These are phyloP conservation scores for Auanema sp. DNA, from an alignment of 2,888 invertebrate species.

Conservation along the genomic window DNA sequence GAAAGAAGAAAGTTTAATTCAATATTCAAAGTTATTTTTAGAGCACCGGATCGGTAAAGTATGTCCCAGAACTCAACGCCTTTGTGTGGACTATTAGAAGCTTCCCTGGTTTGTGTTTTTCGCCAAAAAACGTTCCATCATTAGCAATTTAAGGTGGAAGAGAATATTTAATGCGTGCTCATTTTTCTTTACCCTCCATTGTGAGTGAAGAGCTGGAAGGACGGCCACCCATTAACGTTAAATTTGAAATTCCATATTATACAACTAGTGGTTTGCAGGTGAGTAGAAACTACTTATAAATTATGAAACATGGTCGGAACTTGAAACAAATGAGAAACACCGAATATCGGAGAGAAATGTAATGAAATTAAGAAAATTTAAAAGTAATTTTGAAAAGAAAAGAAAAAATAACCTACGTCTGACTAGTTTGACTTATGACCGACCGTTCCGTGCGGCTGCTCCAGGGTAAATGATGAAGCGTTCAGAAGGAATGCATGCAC, in stretches of 20 bases:
- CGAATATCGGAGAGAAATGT: background rate
- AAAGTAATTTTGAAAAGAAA: no score
- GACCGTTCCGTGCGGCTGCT: no score
- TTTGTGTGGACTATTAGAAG: conserved; percentile 78
- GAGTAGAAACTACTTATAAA: conserved; percentile 8
- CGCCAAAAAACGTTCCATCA: background rate
- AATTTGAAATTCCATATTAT: conserved; percentile 98
- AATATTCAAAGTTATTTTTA: conserved; percentile 4
- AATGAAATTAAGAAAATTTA: no score
- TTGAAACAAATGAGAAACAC: background rate
- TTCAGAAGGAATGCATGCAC: conserved; percentile 3
- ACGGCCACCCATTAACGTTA: conserved; percentile 94
- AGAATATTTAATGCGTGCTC: conserved; percentile 95
- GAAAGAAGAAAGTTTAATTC: background rate
- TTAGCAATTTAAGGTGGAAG: conserved; percentile 76
- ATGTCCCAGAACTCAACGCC: conserved; percentile 93
- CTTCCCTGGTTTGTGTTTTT: conserved; percentile 52
- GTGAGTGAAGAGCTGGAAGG: conserved; percentile 91
- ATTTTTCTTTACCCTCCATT: conserved; percentile 94
- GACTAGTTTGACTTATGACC: no score
- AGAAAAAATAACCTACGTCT: no score
- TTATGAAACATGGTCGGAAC: background rate
- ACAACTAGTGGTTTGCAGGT: conserved; percentile 98
- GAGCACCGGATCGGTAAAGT: conserved; percentile 82
- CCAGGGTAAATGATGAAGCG: conserved; percentile 1